Percentiles rank a stretch among this genome's conserved stretches.
Evolutionary conservation across 2,888 invertebrate species (phyloP).

Genomic region (Lydus trimaculatus): DNA sequence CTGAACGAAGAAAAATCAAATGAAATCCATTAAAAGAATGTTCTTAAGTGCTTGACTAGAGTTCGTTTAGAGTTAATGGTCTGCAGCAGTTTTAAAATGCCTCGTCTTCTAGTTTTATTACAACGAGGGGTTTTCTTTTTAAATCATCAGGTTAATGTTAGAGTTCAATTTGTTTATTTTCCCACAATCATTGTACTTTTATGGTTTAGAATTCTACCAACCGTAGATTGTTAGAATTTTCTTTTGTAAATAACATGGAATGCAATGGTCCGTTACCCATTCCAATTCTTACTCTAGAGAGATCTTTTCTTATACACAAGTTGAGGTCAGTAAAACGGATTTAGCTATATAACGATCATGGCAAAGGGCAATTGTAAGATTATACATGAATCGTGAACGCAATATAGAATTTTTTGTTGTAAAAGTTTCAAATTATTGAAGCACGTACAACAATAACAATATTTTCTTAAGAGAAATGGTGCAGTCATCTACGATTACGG

Average conservation of each 20-base stretch:
- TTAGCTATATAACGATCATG: neutral
- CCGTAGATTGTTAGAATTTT: neutral
- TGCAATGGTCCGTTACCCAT: slow-evolving; percentile 2
- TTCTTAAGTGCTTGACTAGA: neutral
- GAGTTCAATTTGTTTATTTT: neutral
- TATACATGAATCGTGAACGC: neutral
- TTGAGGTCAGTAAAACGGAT: neutral
- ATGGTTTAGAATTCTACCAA: neutral
- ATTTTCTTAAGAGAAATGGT: neutral
- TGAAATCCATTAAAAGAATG: neutral
- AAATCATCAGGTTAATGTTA: neutral
- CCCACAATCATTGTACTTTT: neutral
- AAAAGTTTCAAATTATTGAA: neutral
- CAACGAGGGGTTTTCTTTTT: neutral
- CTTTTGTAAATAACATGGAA: neutral
- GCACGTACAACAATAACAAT: neutral
- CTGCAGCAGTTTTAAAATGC: neutral
- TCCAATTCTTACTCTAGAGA: neutral
- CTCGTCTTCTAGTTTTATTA: neutral
- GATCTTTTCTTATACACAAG: neutral
- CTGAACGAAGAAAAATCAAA: neutral
- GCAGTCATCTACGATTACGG: neutral
- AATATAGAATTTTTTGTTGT: neutral
- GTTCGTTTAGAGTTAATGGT: neutral
- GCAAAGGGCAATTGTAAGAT: neutral